These are phyloP conservation scores for Proterorhinus semilunaris DNA, from an alignment of 2,113 vertebrate species.

Conservation along the genomic window DNA sequence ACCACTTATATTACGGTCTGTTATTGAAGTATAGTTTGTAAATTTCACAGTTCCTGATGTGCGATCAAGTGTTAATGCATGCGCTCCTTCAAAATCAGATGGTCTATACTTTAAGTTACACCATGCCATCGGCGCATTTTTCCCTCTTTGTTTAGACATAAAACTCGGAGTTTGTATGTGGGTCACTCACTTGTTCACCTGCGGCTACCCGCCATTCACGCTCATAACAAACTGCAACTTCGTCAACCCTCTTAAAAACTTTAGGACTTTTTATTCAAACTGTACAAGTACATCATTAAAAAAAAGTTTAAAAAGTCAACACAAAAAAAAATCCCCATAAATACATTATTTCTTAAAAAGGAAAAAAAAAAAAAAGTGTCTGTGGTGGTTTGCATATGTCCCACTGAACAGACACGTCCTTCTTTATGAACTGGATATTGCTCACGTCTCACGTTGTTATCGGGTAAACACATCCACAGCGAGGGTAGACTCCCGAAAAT, in stretches of 20 bases:
- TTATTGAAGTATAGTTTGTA: no score
- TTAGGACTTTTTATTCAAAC: conserved; percentile 67
- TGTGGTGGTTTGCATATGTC: conserved; percentile 61
- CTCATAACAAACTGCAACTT: conserved; percentile 33
- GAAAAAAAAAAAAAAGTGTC: conserved; percentile 29
- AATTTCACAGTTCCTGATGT: no score
- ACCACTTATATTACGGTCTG: no score
- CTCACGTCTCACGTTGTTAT: conserved; percentile 18
- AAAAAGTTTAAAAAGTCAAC: conserved; percentile 48
- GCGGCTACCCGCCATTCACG: neutral
- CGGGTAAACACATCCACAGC: conserved; percentile 3
- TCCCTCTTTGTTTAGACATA: neutral
- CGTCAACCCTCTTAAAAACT: conserved; percentile 53
- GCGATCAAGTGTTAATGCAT: neutral
- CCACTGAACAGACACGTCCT: conserved; percentile 44
- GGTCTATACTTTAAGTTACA: neutral
- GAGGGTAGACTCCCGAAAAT: conserved; percentile 23
- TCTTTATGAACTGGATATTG: conserved; percentile 43
- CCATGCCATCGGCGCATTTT: neutral
- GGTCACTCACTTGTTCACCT: neutral
- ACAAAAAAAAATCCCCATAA: conserved; percentile 64
- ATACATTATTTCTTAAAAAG: conserved; percentile 62
- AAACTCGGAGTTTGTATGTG: neutral
- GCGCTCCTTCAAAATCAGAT: neutral
- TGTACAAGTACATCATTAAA: conserved; percentile 65